A percentile compares a stretch with the other conserved stretches of the same genome.
These are phyloP conservation scores for Halictus ligatus DNA, from an alignment of 2,888 invertebrate genomes.

Conservation along the genomic window DNA sequence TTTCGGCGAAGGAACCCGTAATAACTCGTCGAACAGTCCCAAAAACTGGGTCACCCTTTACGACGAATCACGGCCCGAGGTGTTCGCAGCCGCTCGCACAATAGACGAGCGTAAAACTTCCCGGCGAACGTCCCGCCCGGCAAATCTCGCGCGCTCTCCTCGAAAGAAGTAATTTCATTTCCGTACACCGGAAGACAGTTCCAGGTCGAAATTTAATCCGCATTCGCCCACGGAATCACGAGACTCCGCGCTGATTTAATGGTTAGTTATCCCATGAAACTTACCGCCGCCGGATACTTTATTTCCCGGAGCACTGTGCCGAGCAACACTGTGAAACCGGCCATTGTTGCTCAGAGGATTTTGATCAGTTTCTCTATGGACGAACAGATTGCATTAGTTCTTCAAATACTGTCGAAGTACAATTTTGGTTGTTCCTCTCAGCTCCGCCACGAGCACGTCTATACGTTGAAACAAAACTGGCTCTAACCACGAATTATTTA, in stretches of 20 bases:
- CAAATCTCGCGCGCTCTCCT: background rate
- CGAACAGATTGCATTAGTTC: background rate
- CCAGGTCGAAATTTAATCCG: constrained; percentile 10
- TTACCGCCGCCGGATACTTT: background rate
- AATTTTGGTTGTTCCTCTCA: background rate
- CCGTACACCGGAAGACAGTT: constrained; percentile 7
- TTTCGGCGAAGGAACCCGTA: constrained; percentile 46
- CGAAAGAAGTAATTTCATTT: constrained; percentile 49
- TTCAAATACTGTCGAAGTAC: background rate
- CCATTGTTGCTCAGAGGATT: background rate
- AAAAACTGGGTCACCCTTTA: constrained; percentile 46
- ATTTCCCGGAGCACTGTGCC: background rate
- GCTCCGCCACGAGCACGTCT: no score
- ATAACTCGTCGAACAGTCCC: constrained; percentile 49
- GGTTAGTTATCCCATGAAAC: background rate
- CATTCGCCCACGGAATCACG: background rate
- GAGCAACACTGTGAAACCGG: background rate
- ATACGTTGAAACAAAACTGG: background rate
- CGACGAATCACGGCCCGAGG: constrained; percentile 21
- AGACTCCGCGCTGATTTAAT: background rate
- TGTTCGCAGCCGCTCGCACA: constrained; percentile 25
- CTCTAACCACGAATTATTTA: background rate
- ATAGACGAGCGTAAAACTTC: constrained; percentile 52
- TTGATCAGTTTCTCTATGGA: background rate
- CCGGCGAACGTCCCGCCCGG: constrained; percentile 25